Evolutionary conservation across 2,113 vertebrate genomes (phyloP).

Genomic region (Oostethus manadensis): DNA sequence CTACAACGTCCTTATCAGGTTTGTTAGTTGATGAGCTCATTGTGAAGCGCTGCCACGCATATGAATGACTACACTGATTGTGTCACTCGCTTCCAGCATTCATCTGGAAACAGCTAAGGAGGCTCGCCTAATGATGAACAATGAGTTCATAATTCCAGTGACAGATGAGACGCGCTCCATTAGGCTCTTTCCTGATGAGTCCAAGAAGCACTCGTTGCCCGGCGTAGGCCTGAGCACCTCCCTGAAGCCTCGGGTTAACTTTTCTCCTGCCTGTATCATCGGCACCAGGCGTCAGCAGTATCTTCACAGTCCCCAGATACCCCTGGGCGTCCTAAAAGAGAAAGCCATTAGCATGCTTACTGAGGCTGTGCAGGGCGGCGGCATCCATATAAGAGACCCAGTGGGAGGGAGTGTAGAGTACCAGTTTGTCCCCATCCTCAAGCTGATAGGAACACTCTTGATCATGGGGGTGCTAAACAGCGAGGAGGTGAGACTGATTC

Average conservation of each 20-base stretch:
- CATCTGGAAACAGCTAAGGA: slow-evolving; percentile 89
- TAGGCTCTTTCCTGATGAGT: slow-evolving; percentile 81
- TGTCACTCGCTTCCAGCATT: slow-evolving; percentile 69
- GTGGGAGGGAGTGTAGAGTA: slow-evolving; percentile 88
- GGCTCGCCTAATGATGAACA: slow-evolving; percentile 95
- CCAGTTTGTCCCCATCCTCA: slow-evolving; percentile 95
- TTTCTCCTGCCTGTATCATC: slow-evolving; percentile 82
- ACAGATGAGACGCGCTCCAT: slow-evolving; percentile 88
- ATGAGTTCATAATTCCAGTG: slow-evolving; percentile 96
- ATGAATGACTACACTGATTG: neutral
- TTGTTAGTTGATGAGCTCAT: neutral
- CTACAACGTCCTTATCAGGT: slow-evolving; percentile 88
- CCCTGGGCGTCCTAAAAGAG: slow-evolving; percentile 81
- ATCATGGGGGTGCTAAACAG: slow-evolving; percentile 89
- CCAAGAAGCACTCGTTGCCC: slow-evolving; percentile 84
- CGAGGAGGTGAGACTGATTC: slow-evolving; percentile 84
- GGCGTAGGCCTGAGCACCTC: slow-evolving; percentile 88
- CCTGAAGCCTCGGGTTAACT: slow-evolving; percentile 82
- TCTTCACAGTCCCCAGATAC: slow-evolving; percentile 86
- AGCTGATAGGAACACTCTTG: slow-evolving; percentile 86
- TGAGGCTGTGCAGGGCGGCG: slow-evolving; percentile 87
- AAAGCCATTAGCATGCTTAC: slow-evolving; percentile 93
- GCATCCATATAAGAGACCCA: slow-evolving; percentile 87
- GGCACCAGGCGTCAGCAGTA: slow-evolving; percentile 72
- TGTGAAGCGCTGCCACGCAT: neutral